phyloP scores from a whole-genome alignment of 1,140 invertebrate genomes.

The Neodiprion virginianus region DNA sequence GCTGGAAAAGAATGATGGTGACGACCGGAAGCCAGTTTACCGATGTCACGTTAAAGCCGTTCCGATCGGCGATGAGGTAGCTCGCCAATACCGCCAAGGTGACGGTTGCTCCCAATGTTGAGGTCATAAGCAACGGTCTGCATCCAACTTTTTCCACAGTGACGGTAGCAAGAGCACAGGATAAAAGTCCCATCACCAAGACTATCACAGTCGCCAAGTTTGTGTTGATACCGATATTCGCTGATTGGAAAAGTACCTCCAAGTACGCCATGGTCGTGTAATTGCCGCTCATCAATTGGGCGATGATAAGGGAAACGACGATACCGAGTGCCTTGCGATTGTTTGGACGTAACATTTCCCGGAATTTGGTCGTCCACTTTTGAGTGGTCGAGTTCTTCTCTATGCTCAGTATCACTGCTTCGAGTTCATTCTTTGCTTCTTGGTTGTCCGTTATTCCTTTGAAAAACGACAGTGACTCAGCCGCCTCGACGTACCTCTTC shows the following conservation, averaged over 20 bases:
- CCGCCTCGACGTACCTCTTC: slow-evolving; percentile 67
- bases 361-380: slow-evolving; percentile 33
- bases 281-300: slow-evolving; percentile 81
- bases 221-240: slow-evolving; percentile 63
- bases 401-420: slow-evolving; percentile 67
- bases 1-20: slow-evolving; percentile 72
- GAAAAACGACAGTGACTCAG: slow-evolving; percentile 67
- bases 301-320: slow-evolving; percentile 71
- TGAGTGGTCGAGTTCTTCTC: slow-evolving; percentile 61
- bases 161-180: slow-evolving; percentile 68
- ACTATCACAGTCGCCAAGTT: slow-evolving; percentile 72
- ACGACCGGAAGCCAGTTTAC: slow-evolving; percentile 69
- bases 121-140: slow-evolving; percentile 71
- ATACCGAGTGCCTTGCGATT: slow-evolving; percentile 74
- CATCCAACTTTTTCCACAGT: slow-evolving; percentile 77
- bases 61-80: slow-evolving; percentile 65
- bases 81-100: slow-evolving; percentile 66
- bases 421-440: slow-evolving; percentile 68
- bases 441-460: slow-evolving; percentile 60
- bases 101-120: slow-evolving; percentile 64
- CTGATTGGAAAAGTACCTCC: slow-evolving; percentile 72
- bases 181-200: slow-evolving; percentile 73
- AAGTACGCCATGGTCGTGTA: slow-evolving; percentile 82
- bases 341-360: slow-evolving; percentile 49
- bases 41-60: slow-evolving; percentile 35